These are phyloP conservation scores for Alca torda DNA, from an alignment of 2,797 vertebrate genomes.

Conservation along the genomic window DNA sequence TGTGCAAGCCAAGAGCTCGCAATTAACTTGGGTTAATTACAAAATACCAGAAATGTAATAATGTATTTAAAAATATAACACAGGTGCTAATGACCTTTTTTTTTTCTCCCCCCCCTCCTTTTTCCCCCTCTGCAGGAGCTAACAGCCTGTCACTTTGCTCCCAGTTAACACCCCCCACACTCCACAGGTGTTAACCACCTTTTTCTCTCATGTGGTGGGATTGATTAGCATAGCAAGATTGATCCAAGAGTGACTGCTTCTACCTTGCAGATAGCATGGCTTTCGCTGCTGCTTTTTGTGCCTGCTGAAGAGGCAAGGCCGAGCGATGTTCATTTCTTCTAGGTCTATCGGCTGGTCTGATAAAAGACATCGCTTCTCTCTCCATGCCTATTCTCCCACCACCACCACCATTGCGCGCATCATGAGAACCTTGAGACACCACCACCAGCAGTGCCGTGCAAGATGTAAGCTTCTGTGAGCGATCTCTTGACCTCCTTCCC, in stretches of 20 bases:
- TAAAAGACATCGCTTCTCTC: background rate
- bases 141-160: background rate
- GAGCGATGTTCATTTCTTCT: background rate
- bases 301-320: background rate
- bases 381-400: background rate
- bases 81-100: constrained; percentile 24
- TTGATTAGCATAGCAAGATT: background rate
- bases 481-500: background rate
- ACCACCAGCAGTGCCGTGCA: background rate
- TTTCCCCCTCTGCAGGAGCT: background rate
- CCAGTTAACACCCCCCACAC: background rate
- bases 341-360: background rate
- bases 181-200: constrained; percentile 25
- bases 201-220: constrained; percentile 13
- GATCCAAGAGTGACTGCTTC: background rate
- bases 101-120: background rate
- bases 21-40: constrained; percentile 59
- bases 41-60: constrained; percentile 59
- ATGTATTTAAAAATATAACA: constrained; percentile 54
- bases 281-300: background rate
- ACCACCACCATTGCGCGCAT: accelerated
- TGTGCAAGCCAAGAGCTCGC: constrained; percentile 17
- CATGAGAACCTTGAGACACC: background rate
- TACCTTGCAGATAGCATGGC: background rate
- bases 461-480: background rate